Evolutionary conservation across 2,113 vertebrate species (phyloP), one percentile per base, ranked within the genome.

Genomic region (Arothron firmamentum): DNA sequence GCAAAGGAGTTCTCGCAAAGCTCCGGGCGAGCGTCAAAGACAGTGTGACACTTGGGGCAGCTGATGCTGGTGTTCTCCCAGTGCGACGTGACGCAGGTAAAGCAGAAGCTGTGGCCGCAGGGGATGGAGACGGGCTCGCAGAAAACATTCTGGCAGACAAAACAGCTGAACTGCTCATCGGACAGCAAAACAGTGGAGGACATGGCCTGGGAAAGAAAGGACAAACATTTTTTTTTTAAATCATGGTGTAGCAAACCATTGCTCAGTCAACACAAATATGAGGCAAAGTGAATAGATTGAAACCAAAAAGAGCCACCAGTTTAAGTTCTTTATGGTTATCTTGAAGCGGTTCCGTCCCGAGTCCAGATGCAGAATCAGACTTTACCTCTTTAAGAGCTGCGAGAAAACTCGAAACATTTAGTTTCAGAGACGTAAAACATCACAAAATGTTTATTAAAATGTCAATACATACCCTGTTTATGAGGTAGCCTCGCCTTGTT

Each of bases 21-120:
- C 48, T 86, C 80, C 0, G 86, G 88, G 6, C 57, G 73, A 1
- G 52, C 20, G 4, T 74, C 42, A 19, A 87, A 89, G 23, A 42
- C 23, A 0, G 62, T 51, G 6, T 73, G 76, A 56, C 85, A 88
- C 63, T 61, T 82, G 5, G 87, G 85, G 43, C 87, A 88, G 49
- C 46, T 74, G 67, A 62, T 18, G 1, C 0, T 1, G 42, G 28
- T 52, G 34, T 17, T 1, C 1, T 73, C 54, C 88, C 87, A 90
- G 65, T 70, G 75, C 0, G 78, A 67, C 1, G 65, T 65, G 71
- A 90, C 86, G 62, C 87, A 90, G 56, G 62, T 28, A 62, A 76
- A 69, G 75, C 88, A 90, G 86, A 90, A 90, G 82, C 85, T 89
- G 84, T 90, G 88, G 2, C 87, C 88, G 1, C 88, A 90, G 52